Percentiles rank a stretch among this genome's conserved stretches.
Conservation (phyloP, 1,140 invertebrate species). For the Ceratina australensis region DNA sequence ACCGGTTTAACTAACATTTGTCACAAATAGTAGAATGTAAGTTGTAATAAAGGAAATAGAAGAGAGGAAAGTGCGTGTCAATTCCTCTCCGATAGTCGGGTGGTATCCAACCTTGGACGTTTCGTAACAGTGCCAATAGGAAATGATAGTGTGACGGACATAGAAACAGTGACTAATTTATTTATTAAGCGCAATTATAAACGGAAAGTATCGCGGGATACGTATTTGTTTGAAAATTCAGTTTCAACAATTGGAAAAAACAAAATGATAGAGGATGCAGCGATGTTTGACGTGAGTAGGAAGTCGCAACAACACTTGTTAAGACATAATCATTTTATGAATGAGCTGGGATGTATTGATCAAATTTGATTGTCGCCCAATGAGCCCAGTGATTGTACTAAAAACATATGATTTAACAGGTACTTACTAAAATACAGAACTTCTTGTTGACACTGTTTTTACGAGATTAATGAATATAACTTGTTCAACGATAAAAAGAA, state of each 20-base stretch:
- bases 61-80: background rate
- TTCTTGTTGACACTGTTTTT: no score
- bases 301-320: background rate
- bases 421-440: no score
- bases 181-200: background rate
- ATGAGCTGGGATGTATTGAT: no score
- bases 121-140: slow-evolving; percentile 32
- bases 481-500: slow-evolving; percentile 34
- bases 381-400: background rate
- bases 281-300: slow-evolving; percentile 70
- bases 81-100: background rate
- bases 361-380: background rate
- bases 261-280: slow-evolving; percentile 71
- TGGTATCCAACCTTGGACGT: background rate
- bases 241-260: background rate
- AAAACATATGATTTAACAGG: no score
- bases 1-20: no score
- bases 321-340: background rate
- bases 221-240: background rate
- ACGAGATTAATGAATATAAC: background rate
- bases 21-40: no score
- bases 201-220: background rate
- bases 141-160: slow-evolving; percentile 36
- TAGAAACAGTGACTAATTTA: slow-evolving; percentile 34
- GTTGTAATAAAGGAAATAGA: background rate